Percentiles rank a stretch among this genome's conserved stretches.
Evolutionary conservation across 1,140 invertebrate genomes (phyloP).

Genomic region (Cyrtorhinus lividipennis): DNA sequence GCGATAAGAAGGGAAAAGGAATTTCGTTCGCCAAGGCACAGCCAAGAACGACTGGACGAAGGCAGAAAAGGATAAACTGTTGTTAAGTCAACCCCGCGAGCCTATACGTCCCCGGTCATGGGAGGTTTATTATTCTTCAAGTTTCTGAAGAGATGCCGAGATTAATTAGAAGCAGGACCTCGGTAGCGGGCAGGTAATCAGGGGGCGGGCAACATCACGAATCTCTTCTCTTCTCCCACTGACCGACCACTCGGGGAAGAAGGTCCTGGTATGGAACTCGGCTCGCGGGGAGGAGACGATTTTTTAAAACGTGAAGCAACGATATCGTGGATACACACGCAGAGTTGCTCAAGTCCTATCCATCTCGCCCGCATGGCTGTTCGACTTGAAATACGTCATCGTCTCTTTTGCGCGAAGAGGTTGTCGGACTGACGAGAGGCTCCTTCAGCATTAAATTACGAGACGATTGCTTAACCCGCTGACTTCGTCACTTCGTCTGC

Average conservation of each 20-base stretch:
- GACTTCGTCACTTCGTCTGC: too few relatives aligned
- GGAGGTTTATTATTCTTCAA: conserved; percentile 1
- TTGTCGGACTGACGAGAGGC: too few relatives aligned
- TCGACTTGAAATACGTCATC: too few relatives aligned
- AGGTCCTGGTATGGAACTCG: background rate
- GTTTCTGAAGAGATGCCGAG: background rate
- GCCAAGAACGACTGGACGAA: background rate
- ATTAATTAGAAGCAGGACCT: conserved; percentile 8
- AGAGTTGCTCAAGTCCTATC: too few relatives aligned
- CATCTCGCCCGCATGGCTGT: too few relatives aligned
- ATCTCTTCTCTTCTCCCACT: background rate
- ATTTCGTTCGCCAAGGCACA: background rate
- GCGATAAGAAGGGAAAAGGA: background rate
- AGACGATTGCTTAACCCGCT: too few relatives aligned
- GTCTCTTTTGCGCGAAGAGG: too few relatives aligned
- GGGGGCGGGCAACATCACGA: conserved; percentile 3
- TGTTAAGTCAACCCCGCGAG: background rate
- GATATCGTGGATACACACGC: background rate
- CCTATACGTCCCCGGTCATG: background rate
- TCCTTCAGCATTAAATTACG: too few relatives aligned
- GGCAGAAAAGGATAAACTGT: background rate
- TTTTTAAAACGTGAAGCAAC: background rate
- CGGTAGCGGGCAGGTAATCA: conserved; percentile 7
- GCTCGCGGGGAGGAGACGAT: background rate
- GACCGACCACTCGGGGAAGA: background rate